These are phyloP conservation scores for Anableps anableps DNA, from an alignment of 2,797 vertebrate genomes.

Conservation along the genomic window DNA sequence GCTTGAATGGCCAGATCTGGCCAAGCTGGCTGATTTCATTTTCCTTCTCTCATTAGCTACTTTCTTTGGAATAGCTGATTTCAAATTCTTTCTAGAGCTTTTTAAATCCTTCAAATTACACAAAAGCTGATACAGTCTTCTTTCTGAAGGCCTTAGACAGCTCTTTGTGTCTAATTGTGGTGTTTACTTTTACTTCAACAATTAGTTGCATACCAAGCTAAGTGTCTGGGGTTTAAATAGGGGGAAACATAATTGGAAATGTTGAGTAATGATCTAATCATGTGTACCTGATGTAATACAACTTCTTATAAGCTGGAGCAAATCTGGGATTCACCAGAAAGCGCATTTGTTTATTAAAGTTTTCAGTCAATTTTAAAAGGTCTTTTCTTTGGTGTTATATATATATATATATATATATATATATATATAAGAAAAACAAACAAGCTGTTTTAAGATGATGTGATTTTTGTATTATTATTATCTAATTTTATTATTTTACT, in stretches of 20 bases:
- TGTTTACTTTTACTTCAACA: neutral
- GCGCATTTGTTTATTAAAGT: neutral
- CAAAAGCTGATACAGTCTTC: neutral
- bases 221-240: neutral
- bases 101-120: neutral
- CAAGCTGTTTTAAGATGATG: neutral
- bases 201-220: neutral
- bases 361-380: neutral
- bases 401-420: neutral
- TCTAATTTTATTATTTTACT: slow-evolving; percentile 47
- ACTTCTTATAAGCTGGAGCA: neutral
- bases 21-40: neutral
- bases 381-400: neutral
- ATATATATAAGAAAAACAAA: neutral
- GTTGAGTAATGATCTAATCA: neutral
- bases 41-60: neutral
- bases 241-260: neutral
- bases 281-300: neutral
- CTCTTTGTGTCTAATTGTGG: neutral
- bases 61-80: neutral
- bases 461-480: neutral
- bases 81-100: neutral
- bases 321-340: neutral
- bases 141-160: neutral
- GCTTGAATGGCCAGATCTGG: neutral